phyloP scores from a whole-genome alignment of 2,888 invertebrate genomes.

The Baccha elongata region DNA sequence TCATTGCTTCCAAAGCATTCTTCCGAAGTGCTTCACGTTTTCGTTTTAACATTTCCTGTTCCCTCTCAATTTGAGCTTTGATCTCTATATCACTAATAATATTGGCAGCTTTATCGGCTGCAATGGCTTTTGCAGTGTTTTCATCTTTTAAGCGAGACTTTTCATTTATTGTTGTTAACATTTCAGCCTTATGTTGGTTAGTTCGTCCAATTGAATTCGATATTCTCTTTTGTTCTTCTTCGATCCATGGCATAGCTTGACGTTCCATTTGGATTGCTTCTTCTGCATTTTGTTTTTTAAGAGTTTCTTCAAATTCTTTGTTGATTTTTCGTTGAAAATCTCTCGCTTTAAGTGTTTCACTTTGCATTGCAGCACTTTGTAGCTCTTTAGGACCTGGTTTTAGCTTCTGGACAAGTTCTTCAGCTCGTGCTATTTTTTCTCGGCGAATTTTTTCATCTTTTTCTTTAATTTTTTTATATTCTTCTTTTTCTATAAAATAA shows the following conservation, averaged over 20 bases:
- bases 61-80: slow-evolving; percentile 80
- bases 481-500: slow-evolving; percentile 34
- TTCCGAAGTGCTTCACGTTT: slow-evolving; percentile 76
- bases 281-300: slow-evolving; percentile 76
- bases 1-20: slow-evolving; percentile 79
- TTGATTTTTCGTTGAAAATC: slow-evolving; percentile 79
- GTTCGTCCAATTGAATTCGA: slow-evolving; percentile 76
- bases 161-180: slow-evolving; percentile 78
- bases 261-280: slow-evolving; percentile 78
- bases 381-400: slow-evolving; percentile 80
- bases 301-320: slow-evolving; percentile 76
- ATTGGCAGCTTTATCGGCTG: slow-evolving; percentile 75
- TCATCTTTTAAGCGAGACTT: slow-evolving; percentile 76
- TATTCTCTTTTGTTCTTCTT: slow-evolving; percentile 79
- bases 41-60: slow-evolving; percentile 77
- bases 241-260: slow-evolving; percentile 80
- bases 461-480: slow-evolving; percentile 72
- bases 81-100: slow-evolving; percentile 78
- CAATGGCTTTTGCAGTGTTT: slow-evolving; percentile 73
- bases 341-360: slow-evolving; percentile 79
- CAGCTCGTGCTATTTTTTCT: slow-evolving; percentile 78
- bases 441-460: slow-evolving; percentile 76
- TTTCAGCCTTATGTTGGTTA: slow-evolving; percentile 78
- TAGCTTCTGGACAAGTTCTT: slow-evolving; percentile 78
- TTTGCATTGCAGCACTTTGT: slow-evolving; percentile 79